A percentile compares a stretch with the other conserved stretches of the same genome.
phyloP scores from a whole-genome alignment of 2,797 vertebrate genomes.

The Poecilia gillii region DNA sequence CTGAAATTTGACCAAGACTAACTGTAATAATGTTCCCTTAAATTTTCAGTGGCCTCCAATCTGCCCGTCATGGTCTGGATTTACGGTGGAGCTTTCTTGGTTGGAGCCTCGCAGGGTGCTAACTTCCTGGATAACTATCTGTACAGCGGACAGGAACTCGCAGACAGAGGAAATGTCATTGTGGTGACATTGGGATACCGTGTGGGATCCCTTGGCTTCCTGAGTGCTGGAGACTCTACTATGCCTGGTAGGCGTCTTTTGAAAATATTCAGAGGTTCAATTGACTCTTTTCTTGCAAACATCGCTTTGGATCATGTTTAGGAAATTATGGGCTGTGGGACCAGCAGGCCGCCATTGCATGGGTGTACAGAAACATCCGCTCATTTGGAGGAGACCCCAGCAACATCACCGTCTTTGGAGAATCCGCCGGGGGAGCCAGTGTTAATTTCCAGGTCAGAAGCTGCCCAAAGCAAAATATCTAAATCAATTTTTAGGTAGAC shows the following conservation, averaged over 20 bases:
- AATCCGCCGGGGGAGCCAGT: slow-evolving; percentile 90
- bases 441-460: slow-evolving; percentile 88
- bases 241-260: slow-evolving; percentile 82
- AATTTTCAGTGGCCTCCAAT: slow-evolving; percentile 82
- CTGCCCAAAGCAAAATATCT: not conserved
- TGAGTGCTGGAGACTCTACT: slow-evolving; percentile 89
- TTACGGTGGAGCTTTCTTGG: slow-evolving; percentile 87
- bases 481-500: not conserved
- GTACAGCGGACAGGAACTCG: slow-evolving; percentile 89
- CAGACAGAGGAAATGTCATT: slow-evolving; percentile 89
- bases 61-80: slow-evolving; percentile 94
- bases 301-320: slow-evolving; percentile 46
- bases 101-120: slow-evolving; percentile 83
- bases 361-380: slow-evolving; percentile 95
- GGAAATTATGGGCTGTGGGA: slow-evolving; percentile 96
- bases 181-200: slow-evolving; percentile 94
- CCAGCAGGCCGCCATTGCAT: slow-evolving; percentile 93
- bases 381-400: slow-evolving; percentile 91
- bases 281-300: not conserved
- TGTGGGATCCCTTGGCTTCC: slow-evolving; percentile 90
- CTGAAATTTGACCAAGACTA: not conserved
- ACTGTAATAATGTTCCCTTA: not conserved
- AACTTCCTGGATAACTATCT: slow-evolving; percentile 89
- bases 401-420: slow-evolving; percentile 94
- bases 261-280: not conserved